Base-by-base conservation (phyloP, 2,113 vertebrate species). In the Smithornis capensis region DNA sequence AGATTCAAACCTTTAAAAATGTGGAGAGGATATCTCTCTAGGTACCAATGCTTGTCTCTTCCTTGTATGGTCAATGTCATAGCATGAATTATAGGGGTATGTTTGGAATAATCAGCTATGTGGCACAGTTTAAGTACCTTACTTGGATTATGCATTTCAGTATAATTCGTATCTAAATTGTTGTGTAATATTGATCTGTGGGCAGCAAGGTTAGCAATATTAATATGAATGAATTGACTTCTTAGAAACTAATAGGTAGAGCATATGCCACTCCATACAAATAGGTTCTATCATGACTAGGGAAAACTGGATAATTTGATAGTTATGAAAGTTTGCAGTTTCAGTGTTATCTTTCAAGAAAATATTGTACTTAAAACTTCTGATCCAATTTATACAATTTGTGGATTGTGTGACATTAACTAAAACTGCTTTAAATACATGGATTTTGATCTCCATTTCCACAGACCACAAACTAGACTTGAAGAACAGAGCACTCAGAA, bases 1-100 rank as follows among this genome's bases (percentile, higher is more conserved):
- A 75, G 92, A 86, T 79, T 80, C 57, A 90, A 89, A 83, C 89
- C 68, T 90, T 96, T 90, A 84, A 92, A 93, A 89, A 60, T 49
- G 14, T 31, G 24, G 55, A 76, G 23, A 19, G 21, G 22, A 44
- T 91, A 75, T 27, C 60, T 95, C 45, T 88, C 85, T 44, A 85
- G 55, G 8, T 87, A 55, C 33, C 47, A 29, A 1, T 33, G 53
- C 16, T 37, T 78, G 68, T 78, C n/a, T 45, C 42, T 75, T 90
- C 49, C 25, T 10, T 70, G 73, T 47, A 33, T 69, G 67, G 44
- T 89, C 52, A 50, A 10, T 53, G 40, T 59, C 44, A 18, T 42
- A 69, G 62, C 23, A n/a, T 4, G 23, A 74, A 52, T 64, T 82
- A 50, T 86, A 59, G n/a, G 3, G 27, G 19, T 40, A 40, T 4